phyloP scores from a whole-genome alignment of 2,797 vertebrate species.

The Macrochelys suwanniensis region DNA sequence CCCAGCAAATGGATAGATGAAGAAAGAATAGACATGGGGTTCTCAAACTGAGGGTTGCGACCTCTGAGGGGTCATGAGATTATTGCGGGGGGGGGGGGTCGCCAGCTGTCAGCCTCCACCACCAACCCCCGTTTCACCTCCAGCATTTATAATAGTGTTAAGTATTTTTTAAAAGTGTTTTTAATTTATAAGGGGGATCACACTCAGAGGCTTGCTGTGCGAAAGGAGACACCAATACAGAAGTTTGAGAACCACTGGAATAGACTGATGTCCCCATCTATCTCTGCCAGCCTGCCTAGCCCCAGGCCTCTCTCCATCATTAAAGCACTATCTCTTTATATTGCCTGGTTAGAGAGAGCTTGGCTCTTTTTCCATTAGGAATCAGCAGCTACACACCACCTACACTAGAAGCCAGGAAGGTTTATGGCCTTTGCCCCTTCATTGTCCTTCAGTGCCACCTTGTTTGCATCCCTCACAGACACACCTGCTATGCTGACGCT shows the following conservation, averaged over 20 bases:
- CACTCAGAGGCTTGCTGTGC: too few relatives aligned
- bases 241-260: too few relatives aligned
- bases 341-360: neutral
- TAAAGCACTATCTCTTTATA: neutral
- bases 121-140: too few relatives aligned
- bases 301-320: neutral
- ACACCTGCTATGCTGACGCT: accelerated
- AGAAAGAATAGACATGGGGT: neutral
- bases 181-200: too few relatives aligned
- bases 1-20: neutral
- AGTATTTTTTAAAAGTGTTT: too few relatives aligned
- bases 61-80: too few relatives aligned
- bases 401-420: neutral
- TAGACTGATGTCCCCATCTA: neutral
- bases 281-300: neutral
- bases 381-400: accelerated
- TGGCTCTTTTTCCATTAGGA: neutral
- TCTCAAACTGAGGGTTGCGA: too few relatives aligned
- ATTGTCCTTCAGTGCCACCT: accelerated
- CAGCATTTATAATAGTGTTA: too few relatives aligned
- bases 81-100: too few relatives aligned
- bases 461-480: neutral
- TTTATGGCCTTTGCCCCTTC: neutral
- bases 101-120: too few relatives aligned
- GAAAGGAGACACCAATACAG: too few relatives aligned